Conservation (phyloP, 2,113 vertebrate genomes). For the Galemys pyrenaicus region DNA sequence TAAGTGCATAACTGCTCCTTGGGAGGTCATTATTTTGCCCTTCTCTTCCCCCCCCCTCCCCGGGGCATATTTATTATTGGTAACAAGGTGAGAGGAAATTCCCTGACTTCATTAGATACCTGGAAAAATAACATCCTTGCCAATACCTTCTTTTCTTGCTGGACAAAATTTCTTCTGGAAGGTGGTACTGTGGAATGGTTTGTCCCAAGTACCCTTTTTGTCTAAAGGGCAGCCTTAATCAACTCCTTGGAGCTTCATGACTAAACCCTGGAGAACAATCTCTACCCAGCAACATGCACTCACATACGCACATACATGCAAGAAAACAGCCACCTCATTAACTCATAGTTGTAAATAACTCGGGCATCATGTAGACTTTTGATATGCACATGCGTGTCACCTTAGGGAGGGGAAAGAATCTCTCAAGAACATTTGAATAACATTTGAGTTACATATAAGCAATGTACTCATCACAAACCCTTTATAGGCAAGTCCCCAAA, state of each 20-base stretch:
- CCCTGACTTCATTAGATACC: constrained; percentile 63
- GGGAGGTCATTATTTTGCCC: constrained; percentile 67
- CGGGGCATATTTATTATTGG: constrained; percentile 54
- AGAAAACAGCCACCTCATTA: constrained; percentile 33
- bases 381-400: neutral
- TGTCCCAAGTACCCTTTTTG: neutral
- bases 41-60: neutral
- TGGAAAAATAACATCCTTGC: constrained; percentile 49
- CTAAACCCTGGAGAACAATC: neutral
- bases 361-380: neutral
- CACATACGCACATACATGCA: neutral
- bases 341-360: constrained; percentile 50
- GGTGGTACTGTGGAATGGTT: neutral
- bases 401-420: neutral
- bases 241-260: constrained; percentile 5
- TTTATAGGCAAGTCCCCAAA: neutral
- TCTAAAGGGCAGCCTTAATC: constrained; percentile 36
- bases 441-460: neutral
- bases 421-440: constrained; percentile 41
- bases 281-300: fast-evolving
- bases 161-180: constrained; percentile 41
- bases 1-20: constrained; percentile 59
- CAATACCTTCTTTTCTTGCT: constrained; percentile 49
- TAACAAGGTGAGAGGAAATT: constrained; percentile 66
- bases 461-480: neutral